Evolutionary conservation across 2,797 vertebrate species (phyloP).

Genomic region (Rhynchotus rufescens): DNA sequence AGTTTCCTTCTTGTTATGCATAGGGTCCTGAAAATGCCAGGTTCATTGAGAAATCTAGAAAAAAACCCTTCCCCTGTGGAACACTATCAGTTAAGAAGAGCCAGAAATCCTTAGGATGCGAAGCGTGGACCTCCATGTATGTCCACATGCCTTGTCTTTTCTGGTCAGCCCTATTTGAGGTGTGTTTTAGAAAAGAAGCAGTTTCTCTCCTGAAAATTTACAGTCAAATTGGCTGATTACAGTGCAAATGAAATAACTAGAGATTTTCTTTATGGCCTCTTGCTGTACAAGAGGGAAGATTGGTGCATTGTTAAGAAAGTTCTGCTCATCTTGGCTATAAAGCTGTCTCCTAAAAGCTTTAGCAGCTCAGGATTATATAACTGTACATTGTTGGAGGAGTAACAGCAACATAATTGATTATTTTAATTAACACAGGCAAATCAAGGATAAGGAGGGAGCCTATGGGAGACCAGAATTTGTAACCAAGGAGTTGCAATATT

Average conservation of each 20-base stretch:
- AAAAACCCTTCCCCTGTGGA: neutral
- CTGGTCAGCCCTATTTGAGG: fast-evolving
- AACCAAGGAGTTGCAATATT: neutral
- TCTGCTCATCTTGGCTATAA: neutral
- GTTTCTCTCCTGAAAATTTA: neutral
- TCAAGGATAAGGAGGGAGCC: neutral
- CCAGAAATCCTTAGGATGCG: neutral
- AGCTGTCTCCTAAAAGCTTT: neutral
- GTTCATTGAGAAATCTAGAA: neutral
- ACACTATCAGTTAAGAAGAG: neutral
- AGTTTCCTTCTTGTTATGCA: neutral
- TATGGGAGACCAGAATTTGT: neutral
- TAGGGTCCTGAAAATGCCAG: neutral
- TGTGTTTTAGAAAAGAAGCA: neutral
- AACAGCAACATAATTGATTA: neutral
- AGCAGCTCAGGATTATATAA: neutral
- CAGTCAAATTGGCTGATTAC: neutral
- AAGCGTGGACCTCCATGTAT: neutral
- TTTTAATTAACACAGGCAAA: neutral
- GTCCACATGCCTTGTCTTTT: neutral
- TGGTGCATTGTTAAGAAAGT: neutral
- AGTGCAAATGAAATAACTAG: neutral
- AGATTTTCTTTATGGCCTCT: neutral
- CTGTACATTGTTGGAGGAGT: neutral
- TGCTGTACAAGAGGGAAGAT: neutral